Base-by-base conservation (phyloP, 2,888 invertebrate genomes). In the Acrobasis consociella region DNA sequence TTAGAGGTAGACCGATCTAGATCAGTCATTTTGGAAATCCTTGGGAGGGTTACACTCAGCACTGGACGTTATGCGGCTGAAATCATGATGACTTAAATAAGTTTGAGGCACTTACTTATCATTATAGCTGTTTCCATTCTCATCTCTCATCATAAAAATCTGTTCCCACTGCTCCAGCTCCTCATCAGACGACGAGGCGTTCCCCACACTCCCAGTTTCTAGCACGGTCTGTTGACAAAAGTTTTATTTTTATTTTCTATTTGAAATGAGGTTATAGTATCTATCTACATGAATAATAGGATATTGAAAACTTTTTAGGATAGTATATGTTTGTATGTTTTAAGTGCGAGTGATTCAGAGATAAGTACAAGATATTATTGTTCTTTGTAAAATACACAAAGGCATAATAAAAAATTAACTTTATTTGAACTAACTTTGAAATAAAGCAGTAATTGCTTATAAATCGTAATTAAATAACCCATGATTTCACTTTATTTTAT, bases 111-210 rank as follows among this genome's bases (percentile, higher is more conserved):
- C 85, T 84, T 75, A 94, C 93, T 93, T 93, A 80, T 94, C 93
- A 81, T 93, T 86, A 68, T 93, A 93, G 74, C 94, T 94, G 76
- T 94, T 94, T 78, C 95, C 95, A 69, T 93, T 93, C 74, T 95
- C 95, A 78, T 93, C 94, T 80, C 95, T 93, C 87, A 95, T 93
- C 94, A 95, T 95, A 92, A 95, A 96, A 78, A 95, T 95, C 83
- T 96, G 95, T 80, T 95, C 95, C 95, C 96, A 96, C 85, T 96
- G 93, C 79, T 96, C 96, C 81, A 94, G 91, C 77, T 96, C 96
- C 80, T 96, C 95, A 84, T 95, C 95, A 80, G 93, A 93, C 72
- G 92, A 93, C 62, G 93, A 91, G 67, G 94, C 93, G 82, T 94
- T 93, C 81, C 95, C 94, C 82, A 94, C 91, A 82, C 93, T 93